Evolutionary conservation across 2,797 vertebrate species (phyloP), one percentile per base, ranked within the genome.

Genomic region (Oceanodroma leucorhoa): DNA sequence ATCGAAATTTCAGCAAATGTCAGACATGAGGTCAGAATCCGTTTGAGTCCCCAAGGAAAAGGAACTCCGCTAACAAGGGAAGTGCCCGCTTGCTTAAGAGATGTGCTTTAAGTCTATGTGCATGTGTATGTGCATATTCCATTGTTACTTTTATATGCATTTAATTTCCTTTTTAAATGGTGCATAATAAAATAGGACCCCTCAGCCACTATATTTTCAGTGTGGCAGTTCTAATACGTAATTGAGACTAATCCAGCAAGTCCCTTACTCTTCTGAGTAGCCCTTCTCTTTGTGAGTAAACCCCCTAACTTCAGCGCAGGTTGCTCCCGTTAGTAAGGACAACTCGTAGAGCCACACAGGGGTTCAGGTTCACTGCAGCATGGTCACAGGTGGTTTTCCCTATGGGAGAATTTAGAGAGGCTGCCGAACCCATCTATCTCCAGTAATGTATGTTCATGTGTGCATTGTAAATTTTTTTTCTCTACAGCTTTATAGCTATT

Each of bases 21-120:
- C 84, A 95, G 81, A 67, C 64, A 36, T 6, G 84, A 91, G 84
- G 87, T 93, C 76, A 89, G 79, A 90, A 83, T 73, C 53, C 45
- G 13, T n/a, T n/a, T 30, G 38, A 53, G 55, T 51, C 61, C 57
- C 50, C 4, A 21, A 16, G 82, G 60, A 67, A 93, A 83, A 87
- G 34, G 67, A 89, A 23, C 26, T 83, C 34, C 0, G 0, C 50
- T 67, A 29, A 38, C 18, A 58, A 64, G 41, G 40, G 54, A 88
- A 75, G 38, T 26, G 16, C 32, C 53, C 50, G 17, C 65, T 85
- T 70, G 24, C 43, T 70, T 32, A 40, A 61, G 58, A 76, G 58
- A 24, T 20, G 11, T 23, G 15, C 27, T 40, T 70, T 48, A 13
- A 24, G 40, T 41, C 30, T 40, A 14, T 14, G 17, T 48, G 55